These are phyloP conservation scores for Dendrolimus pini DNA, from an alignment of 2,888 invertebrate genomes.

Conservation along the genomic window DNA sequence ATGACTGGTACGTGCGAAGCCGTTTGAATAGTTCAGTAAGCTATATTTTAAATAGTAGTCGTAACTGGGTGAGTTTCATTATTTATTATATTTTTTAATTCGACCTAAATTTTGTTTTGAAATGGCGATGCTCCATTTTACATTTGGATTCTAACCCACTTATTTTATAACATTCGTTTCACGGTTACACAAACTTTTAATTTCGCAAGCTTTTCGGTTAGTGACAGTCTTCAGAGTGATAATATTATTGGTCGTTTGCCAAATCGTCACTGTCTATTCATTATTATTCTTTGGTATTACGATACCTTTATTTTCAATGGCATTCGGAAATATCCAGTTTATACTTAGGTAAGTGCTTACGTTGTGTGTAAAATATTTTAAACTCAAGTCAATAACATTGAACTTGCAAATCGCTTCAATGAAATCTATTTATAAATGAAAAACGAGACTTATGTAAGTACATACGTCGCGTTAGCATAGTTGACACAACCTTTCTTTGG, in stretches of 20 bases:
- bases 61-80: too few species aligned
- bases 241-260: slow-evolving; percentile 40
- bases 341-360: slow-evolving; percentile 7
- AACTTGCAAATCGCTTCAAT: slow-evolving; percentile 32
- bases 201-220: slow-evolving; percentile 35
- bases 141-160: too few species aligned
- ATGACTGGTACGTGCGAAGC: too few species aligned
- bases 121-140: too few species aligned
- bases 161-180: slow-evolving; percentile 19
- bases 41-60: too few species aligned
- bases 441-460: slow-evolving; percentile 4
- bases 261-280: slow-evolving; percentile 30
- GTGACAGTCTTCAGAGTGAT: slow-evolving; percentile 32
- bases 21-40: too few species aligned
- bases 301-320: slow-evolving; percentile 31
- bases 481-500: too few species aligned
- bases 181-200: slow-evolving; percentile 27
- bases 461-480: not conserved
- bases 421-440: slow-evolving; percentile 23
- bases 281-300: slow-evolving; percentile 20
- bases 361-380: slow-evolving; percentile 38
- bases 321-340: slow-evolving; percentile 24
- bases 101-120: too few species aligned
- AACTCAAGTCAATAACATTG: slow-evolving; percentile 37
- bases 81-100: too few species aligned